A percentile compares a stretch with the other conserved stretches of the same genome.
Conservation (phyloP, 2,797 vertebrate species). For the Amniataba percoides region DNA sequence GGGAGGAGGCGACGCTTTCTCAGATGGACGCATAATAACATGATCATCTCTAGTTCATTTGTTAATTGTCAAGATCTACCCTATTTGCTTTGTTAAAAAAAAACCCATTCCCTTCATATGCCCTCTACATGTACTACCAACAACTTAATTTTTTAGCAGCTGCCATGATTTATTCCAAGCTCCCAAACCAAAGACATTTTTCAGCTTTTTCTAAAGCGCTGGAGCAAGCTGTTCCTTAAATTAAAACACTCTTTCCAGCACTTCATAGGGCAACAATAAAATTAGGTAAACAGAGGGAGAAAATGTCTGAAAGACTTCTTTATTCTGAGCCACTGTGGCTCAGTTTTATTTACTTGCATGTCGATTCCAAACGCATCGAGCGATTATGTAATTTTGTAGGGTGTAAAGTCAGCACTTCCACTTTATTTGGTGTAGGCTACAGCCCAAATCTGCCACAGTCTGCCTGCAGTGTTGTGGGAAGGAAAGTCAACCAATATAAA, state of each 20-base stretch:
- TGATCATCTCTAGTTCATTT: slow-evolving; percentile 15
- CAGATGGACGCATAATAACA: slow-evolving; percentile 46
- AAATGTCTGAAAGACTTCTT: slow-evolving; percentile 27
- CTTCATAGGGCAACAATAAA: slow-evolving; percentile 36
- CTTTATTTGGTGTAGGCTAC: slow-evolving; percentile 17
- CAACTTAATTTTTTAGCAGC: slow-evolving; percentile 28
- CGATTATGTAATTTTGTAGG: slow-evolving; percentile 45
- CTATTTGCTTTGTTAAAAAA: not conserved
- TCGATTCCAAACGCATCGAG: slow-evolving; percentile 38
- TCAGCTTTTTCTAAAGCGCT: slow-evolving; percentile 9
- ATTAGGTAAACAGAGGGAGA: slow-evolving; percentile 7
- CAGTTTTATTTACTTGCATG: slow-evolving; percentile 42
- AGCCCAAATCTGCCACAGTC: slow-evolving; percentile 15
- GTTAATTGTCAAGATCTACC: slow-evolving; percentile 38
- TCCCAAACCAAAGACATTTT: slow-evolving; percentile 24
- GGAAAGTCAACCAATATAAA: not conserved
- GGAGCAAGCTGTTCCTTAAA: slow-evolving; percentile 37
- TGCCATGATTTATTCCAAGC: slow-evolving; percentile 37
- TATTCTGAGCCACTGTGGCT: slow-evolving; percentile 24
- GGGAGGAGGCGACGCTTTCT: slow-evolving; percentile 27
- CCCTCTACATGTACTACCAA: not conserved
- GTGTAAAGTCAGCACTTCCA: slow-evolving; percentile 49
- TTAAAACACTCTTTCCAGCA: slow-evolving; percentile 42
- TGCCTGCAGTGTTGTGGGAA: not conserved
- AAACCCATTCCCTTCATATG: slow-evolving; percentile 1